Percentiles rank a stretch among this genome's conserved stretches.
Evolutionary conservation across 2,113 vertebrate genomes (phyloP).

Genomic region (Chloropsis cyanopogon): DNA sequence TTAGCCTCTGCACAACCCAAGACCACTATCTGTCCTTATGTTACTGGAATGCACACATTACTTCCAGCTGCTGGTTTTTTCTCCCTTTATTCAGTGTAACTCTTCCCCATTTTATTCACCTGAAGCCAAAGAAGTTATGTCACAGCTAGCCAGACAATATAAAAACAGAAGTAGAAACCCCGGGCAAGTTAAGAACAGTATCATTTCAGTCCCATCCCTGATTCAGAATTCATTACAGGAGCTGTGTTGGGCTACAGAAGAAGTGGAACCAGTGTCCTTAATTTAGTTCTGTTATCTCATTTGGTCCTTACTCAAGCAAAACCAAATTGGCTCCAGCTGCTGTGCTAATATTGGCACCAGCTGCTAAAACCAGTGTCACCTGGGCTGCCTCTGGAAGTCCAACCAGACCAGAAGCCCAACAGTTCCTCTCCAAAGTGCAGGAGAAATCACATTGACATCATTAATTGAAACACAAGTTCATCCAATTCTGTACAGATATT

Average conservation of each 20-base stretch:
- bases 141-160: neutral
- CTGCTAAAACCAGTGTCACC: neutral
- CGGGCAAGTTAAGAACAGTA: neutral
- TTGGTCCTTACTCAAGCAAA: neutral
- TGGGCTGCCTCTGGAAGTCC: neutral
- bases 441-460: neutral
- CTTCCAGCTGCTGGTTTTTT: neutral
- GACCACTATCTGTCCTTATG: neutral
- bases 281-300: slow-evolving; percentile 3
- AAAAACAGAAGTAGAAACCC: neutral
- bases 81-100: neutral
- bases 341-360: neutral
- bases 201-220: neutral
- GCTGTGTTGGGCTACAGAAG: neutral
- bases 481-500: neutral
- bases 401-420: neutral
- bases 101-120: neutral
- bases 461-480: neutral
- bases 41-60: neutral
- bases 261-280: neutral
- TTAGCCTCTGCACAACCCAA: too few species aligned
- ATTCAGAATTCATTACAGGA: neutral
- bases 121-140: neutral
- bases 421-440: neutral
- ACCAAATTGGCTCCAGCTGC: neutral